These are phyloP conservation scores for Argentina silus DNA, from an alignment of 2,797 vertebrate genomes.

Conservation along the genomic window DNA sequence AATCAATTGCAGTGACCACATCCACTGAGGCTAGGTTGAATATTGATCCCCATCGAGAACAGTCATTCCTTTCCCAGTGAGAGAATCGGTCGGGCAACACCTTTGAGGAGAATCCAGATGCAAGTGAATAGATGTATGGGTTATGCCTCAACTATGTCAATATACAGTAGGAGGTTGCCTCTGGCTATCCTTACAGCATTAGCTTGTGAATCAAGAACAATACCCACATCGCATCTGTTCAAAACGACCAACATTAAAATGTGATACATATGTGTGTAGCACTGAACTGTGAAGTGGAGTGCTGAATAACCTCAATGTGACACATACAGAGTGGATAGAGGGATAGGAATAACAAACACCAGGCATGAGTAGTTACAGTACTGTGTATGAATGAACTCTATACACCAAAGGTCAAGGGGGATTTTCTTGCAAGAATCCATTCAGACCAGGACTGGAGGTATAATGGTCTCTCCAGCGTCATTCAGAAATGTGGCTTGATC, in stretches of 20 bases:
- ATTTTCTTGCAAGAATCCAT: no score
- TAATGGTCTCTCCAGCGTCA: conserved; percentile 22
- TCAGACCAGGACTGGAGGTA: neutral
- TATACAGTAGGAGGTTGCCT: neutral
- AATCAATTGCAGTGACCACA: conserved; percentile 36
- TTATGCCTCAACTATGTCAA: conserved; percentile 9
- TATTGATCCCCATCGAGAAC: conserved; percentile 44
- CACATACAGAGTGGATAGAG: no score
- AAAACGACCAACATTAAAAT: conserved; percentile 17
- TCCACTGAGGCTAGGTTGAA: conserved; percentile 35
- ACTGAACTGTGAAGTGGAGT: no score
- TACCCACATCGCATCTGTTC: conserved; percentile 22
- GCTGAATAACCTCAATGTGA: no score
- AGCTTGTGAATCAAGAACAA: conserved; percentile 17
- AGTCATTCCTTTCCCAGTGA: conserved; percentile 24
- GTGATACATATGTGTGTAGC: no score
- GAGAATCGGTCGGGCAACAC: conserved; percentile 1
- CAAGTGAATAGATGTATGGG: conserved; percentile 23
- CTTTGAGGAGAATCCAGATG: conserved; percentile 2
- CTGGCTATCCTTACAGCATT: neutral
- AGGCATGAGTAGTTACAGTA: no score
- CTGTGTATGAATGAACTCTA: no score
- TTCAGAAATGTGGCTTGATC: conserved; percentile 51
- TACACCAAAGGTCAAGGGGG: no score
- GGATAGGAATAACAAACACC: no score